phyloP scores from a whole-genome alignment of 2,113 vertebrate species.

The Hystrix brachyura region DNA sequence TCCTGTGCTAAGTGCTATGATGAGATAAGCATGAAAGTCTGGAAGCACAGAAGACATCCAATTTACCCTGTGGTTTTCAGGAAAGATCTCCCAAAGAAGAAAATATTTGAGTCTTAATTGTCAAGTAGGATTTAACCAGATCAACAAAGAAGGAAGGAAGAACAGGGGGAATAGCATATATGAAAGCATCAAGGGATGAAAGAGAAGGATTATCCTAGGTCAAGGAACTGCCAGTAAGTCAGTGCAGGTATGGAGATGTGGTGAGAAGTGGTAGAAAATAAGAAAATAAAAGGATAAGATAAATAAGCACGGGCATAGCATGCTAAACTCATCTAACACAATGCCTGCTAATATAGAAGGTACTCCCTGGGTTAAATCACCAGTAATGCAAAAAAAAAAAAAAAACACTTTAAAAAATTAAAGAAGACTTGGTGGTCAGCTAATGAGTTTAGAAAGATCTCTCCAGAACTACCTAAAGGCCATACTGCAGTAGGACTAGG shows the following conservation, averaged over 20 bases:
- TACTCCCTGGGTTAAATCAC: not conserved
- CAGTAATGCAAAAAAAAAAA: not conserved
- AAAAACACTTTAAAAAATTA: no score
- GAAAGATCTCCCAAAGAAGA: conserved; percentile 18
- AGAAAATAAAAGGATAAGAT: conserved; percentile 16
- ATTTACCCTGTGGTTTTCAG: conserved; percentile 10
- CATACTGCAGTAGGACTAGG: not conserved
- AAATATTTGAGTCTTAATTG: conserved; percentile 31
- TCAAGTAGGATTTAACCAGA: conserved; percentile 42
- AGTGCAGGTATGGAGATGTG: not conserved
- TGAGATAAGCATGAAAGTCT: conserved; percentile 14
- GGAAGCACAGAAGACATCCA: not conserved
- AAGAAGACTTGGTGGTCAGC: not conserved
- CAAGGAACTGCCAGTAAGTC: not conserved
- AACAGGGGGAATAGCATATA: not conserved
- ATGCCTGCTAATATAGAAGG: not conserved
- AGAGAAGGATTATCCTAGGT: not conserved
- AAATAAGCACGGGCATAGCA: conserved; percentile 31
- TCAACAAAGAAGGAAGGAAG: not conserved
- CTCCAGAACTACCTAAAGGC: not conserved
- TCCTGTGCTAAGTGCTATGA: not conserved
- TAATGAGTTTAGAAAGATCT: conserved; percentile 46
- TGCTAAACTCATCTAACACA: conserved; percentile 3
- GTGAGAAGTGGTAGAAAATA: conserved; percentile 8
- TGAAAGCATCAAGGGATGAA: not conserved